Evolutionary conservation across 92 coral and sea anemone genomes (phyloP).

Genomic region (Pocillopora meandrina): DNA sequence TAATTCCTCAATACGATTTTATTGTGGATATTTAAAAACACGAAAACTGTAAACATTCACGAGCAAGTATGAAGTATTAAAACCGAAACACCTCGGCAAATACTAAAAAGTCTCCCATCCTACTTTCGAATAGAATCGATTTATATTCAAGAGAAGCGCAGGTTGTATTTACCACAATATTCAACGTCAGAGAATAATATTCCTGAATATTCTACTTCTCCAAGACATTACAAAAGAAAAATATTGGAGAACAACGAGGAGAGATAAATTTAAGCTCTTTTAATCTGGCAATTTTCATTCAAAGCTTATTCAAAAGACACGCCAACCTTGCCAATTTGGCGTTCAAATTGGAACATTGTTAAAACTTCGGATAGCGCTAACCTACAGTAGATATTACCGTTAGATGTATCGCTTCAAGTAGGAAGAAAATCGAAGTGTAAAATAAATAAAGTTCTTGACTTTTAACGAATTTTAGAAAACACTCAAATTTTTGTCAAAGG

Average conservation of each 20-base stretch:
- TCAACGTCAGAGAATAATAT: not conserved
- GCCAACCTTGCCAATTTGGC: slow-evolving; percentile 1
- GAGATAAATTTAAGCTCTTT: slow-evolving; percentile 4
- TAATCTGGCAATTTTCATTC: not conserved
- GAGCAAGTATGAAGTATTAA: not conserved
- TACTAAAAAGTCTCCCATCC: not conserved
- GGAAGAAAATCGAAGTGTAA: not conserved
- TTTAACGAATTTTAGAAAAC: not conserved
- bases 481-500: not conserved
- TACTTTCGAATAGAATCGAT: not conserved
- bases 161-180: slow-evolving; percentile 4
- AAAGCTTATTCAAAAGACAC: not conserved
- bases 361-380: slow-evolving; percentile 4
- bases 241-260: not conserved
- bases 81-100: not conserved
- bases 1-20: slow-evolving; percentile 2
- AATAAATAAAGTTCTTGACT: not conserved
- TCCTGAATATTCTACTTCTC: not conserved
- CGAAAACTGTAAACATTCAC: not conserved
- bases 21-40: not conserved
- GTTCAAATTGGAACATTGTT: slow-evolving; percentile 29
- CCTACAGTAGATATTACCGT: not conserved
- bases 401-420: not conserved
- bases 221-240: not conserved
- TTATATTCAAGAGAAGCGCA: not conserved